These are phyloP conservation scores for Oopsacas minuta DNA, from an alignment of 37 sponge, comb jelly and placozoan species.

Conservation along the genomic window DNA sequence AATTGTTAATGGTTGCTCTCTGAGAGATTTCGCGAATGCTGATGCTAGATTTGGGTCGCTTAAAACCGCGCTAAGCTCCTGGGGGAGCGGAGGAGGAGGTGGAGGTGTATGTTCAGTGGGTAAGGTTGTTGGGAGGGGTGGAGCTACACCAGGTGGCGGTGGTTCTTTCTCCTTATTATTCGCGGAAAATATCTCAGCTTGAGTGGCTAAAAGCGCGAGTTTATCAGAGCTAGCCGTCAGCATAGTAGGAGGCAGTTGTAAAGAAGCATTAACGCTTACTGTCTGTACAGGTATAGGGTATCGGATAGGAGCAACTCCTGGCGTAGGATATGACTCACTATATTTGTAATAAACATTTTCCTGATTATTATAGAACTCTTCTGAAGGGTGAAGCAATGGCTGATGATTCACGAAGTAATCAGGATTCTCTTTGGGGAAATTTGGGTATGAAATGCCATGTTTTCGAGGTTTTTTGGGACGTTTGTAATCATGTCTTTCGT, in stretches of 20 bases:
- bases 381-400: not conserved
- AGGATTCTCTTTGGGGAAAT: not conserved
- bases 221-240: not conserved
- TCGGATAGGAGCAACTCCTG: not conserved
- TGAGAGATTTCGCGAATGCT: slow-evolving; percentile 16
- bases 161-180: not conserved
- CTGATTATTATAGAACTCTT: not conserved
- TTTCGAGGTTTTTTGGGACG: not conserved
- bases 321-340: not conserved
- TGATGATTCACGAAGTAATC: not conserved
- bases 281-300: slow-evolving; percentile 9
- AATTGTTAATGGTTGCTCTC: not conserved
- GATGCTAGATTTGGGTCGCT: not conserved
- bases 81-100: not conserved
- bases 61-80: not conserved
- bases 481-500: not conserved
- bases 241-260: not conserved
- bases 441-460: not conserved
- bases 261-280: not conserved
- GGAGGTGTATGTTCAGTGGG: not conserved
- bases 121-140: not conserved
- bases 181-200: not conserved
- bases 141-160: not conserved
- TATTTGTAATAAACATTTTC: not conserved
- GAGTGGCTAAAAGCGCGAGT: not conserved